Evolutionary conservation across 2,888 invertebrate genomes (phyloP), one percentile per base, ranked within the genome.

Genomic region (Diarsia rubi): DNA sequence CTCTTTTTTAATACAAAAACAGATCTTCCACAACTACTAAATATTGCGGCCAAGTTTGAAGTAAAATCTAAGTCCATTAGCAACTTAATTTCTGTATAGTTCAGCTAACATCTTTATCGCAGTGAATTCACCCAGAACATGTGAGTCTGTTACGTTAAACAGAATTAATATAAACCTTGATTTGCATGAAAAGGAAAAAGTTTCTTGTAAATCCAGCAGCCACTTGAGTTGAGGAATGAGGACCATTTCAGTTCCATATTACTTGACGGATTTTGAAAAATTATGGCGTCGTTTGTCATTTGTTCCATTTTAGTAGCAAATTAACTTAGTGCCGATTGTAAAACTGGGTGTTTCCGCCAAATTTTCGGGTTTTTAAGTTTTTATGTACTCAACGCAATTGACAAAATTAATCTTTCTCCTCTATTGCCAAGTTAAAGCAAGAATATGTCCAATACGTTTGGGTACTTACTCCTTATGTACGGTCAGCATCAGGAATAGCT

Each of bases 121-220:
- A 42, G 14, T 42, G 11, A 27, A n/a, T 47, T 57, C 24, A 31
- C n/a, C 3, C 9, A 31, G 21, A 44, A 19, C 2, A 52, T 42
- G 27, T 3, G 14, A n/a, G 44, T 14, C 42, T 3, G 19, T 31
- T 77, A 78, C n/a, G n/a, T 6, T 11, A 67, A 75, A 9, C 31
- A 27, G 31, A 60, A n/a, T n/a, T n/a, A n/a, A 19, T 49, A 47
- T 19, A 5, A 44, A 49, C 12, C 14, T 31, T 44, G 12, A 12
- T 5, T 44, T 52, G 21, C 16, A 52, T 14, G 16, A 47, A 49
- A 79, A 64, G 19, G 45, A 27, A 62, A 62, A 1, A 60, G 31
- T 62, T 80, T 11, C 8, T 66, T 49, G 27, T 19, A 49, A 71
- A 79, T 37, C 11, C 70, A 70, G n/a, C n/a, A n/a, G 19, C 4